A percentile compares a stretch with the other conserved stretches of the same genome.
Conservation (phyloP, 2,113 vertebrate genomes). For the Syngnathus typhle region DNA sequence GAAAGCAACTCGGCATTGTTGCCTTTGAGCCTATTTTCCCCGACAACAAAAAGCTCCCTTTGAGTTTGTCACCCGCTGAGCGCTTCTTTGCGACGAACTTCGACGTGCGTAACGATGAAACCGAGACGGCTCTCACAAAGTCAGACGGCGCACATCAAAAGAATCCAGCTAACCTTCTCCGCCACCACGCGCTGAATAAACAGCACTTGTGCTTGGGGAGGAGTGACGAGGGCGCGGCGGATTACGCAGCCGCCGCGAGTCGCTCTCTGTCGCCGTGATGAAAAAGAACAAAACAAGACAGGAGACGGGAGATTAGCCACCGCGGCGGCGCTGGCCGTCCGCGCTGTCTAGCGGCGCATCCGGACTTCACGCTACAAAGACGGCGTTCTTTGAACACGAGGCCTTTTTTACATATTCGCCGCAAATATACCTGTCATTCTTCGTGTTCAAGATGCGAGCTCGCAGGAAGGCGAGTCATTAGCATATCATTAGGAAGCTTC, state of each 20-base stretch:
- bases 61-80: background rate
- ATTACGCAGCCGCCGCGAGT: constrained; percentile 55
- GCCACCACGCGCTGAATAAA: constrained; percentile 49
- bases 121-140: background rate
- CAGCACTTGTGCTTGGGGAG: constrained; percentile 54
- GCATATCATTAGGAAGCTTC: constrained; percentile 1
- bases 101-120: background rate
- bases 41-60: background rate
- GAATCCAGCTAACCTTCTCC: constrained; percentile 7
- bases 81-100: background rate
- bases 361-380: constrained; percentile 13
- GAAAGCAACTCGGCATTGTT: background rate
- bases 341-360: constrained; percentile 28
- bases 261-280: constrained; percentile 56
- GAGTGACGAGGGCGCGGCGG: constrained; percentile 19
- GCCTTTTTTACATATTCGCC: background rate
- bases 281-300: constrained; percentile 34
- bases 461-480: background rate
- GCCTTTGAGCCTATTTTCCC: background rate
- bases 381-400: background rate
- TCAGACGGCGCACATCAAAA: background rate
- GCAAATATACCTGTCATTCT: background rate
- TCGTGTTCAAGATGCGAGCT: background rate
- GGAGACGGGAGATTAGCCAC: constrained; percentile 57
- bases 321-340: constrained; percentile 44